Evolutionary conservation across 2,888 invertebrate species (phyloP).

Genomic region (Ptychoptera albimana): DNA sequence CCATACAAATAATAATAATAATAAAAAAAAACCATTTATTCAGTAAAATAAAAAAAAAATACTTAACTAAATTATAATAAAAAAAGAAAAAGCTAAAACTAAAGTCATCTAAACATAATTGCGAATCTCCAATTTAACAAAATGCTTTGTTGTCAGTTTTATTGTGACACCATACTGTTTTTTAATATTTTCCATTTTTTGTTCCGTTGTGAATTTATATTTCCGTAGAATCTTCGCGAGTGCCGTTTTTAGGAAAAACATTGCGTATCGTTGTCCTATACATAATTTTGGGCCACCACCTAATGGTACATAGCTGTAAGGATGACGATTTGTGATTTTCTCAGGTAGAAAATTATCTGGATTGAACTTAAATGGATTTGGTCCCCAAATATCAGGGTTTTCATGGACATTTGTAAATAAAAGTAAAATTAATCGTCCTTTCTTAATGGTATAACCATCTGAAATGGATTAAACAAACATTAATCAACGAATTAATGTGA

Average conservation of each 20-base stretch:
- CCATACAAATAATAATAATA: too few species aligned
- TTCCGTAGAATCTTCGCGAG: slow-evolving; percentile 4
- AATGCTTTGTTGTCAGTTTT: slow-evolving; percentile 5
- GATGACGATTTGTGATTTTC: slow-evolving; percentile 6
- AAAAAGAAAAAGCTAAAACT: too few species aligned
- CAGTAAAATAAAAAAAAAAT: too few species aligned
- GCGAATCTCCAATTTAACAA: slow-evolving; percentile 3
- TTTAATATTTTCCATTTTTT: slow-evolving; percentile 6
- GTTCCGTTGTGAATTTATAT: slow-evolving; percentile 8
- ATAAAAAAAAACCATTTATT: too few species aligned
- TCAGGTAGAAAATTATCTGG: slow-evolving; percentile 9
- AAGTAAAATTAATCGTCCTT: slow-evolving; percentile 6
- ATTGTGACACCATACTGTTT: slow-evolving; percentile 7
- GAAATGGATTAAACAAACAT: too few species aligned
- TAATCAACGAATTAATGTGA: too few species aligned
- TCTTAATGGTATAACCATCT: slow-evolving; percentile 6
- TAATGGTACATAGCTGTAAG: slow-evolving; percentile 9
- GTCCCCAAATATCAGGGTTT: slow-evolving; percentile 7
- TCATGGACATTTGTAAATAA: slow-evolving; percentile 8
- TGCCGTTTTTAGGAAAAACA: slow-evolving; percentile 7
- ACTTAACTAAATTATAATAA: too few species aligned
- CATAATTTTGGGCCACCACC: slow-evolving; percentile 6
- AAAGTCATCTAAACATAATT: too few species aligned
- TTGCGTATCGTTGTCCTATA: slow-evolving; percentile 5
- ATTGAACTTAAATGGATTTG: slow-evolving; percentile 7